Base-by-base conservation (phyloP, 2,888 invertebrate species). In the Carcina quercana region DNA sequence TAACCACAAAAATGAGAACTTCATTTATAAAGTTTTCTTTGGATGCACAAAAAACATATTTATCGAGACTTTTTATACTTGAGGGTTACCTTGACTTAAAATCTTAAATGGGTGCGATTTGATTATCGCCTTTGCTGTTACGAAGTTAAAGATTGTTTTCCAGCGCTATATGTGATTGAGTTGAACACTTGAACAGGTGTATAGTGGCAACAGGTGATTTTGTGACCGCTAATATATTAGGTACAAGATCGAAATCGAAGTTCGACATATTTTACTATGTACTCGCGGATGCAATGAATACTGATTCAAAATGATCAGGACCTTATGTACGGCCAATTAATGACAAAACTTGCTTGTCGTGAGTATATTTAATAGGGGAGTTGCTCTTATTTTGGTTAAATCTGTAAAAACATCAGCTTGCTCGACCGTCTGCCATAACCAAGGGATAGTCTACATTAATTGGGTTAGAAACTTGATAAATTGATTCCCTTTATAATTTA, bases 201-300 rank as follows among this genome's bases (percentile, higher is more conserved):
- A 51, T 55, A 50, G 35, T 42, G 53, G 50, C 59, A 78, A 82
- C 82, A 82, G 82, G 82, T 82, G 82, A 80, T 67, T 71, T 73
- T 70, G 65, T 66, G 70, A 72, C 72, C 72, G 67, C 75, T 74
- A 73, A 74, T 75, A 70, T 74, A 76, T 78, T 73, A 67, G 59
- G 59, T 64, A 63, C 65, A 67, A 66, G 66, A 66, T 71, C 64
- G 60, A 71, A 76, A 74, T 70, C 71, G 60, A 57, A 62, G 59
- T 56, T 62, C 65, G 62, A 74, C 67, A 73, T 72, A 70, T 68
- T 69, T 65, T 61, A 54, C 61, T 64, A 59, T 13, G 26, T 26
- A 34, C 17, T 15, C 27, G n/a, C n/a, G n/a, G n/a, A n/a, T n/a
- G n/a, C n/a, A n/a, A n/a, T n/a, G n/a, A n/a, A n/a, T n/a, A n/a